Evolutionary conservation across 2,888 invertebrate genomes (phyloP), one percentile per base, ranked within the genome.

Genomic region (Caenorhabditis uteleia): DNA sequence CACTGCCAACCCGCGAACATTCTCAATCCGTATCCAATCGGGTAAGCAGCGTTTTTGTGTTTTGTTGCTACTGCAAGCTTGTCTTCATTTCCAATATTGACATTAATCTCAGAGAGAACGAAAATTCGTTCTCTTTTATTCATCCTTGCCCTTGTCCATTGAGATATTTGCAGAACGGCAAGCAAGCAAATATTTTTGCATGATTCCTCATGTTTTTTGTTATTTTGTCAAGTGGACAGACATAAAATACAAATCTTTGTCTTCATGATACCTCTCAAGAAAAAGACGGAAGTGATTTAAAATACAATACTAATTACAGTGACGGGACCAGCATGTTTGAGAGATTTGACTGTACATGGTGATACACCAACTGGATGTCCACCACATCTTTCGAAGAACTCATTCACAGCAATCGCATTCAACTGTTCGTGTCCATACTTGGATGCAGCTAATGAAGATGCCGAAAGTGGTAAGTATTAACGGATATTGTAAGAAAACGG

Each of bases 331-430:
- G 68, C 69, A 26, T 78, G 78, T 53, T 56, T 78, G 33, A 60
- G 70, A 7, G 70, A 77, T 16, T 45, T 78, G 56, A 53, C 62
- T 21, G 74, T 77, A 16, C 77, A 77, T 53, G 70, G 71, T 46
- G 77, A 75, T 54, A 42, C 55, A 25, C 70, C 76, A 2, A 45
- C 62, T 18, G 75, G 71, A 38, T 78, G 78, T 58, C 78, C 78
- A 26, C 78, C 78, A 21, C 71, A 65, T 44, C 44, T 78, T 31
- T 57, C 65, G 12, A 50, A 68, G 26, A 75, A 77, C 56, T 67
- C 70, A 27, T 77, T 74, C 61, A 64, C 70, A 16, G 67, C 75
- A 8, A 59, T 57, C 43, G 50, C 68, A 33, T 58, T 77, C 45
- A 64, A 70, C 36, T 77, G 77, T 62, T 68, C 75, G 1, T 77